These are phyloP conservation scores for Microtus obscurus DNA, from an alignment of 2,797 vertebrate genomes.

Conservation along the genomic window DNA sequence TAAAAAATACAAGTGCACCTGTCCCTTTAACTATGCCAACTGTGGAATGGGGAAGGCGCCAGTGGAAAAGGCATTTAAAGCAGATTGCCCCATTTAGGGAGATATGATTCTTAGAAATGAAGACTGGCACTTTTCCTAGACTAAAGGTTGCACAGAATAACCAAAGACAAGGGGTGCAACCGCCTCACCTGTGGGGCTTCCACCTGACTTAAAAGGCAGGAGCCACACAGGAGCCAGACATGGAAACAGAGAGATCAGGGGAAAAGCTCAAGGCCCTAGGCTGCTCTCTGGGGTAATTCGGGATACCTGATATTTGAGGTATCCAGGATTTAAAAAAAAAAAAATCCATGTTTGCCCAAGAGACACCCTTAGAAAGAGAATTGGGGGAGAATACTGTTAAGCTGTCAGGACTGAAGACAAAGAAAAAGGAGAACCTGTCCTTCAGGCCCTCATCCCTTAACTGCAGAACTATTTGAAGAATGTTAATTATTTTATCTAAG, in stretches of 20 bases:
- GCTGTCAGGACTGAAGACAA: not conserved
- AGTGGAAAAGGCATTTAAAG: conserved; percentile 56
- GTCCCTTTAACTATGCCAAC: conserved; percentile 66
- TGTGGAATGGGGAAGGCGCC: conserved; percentile 62
- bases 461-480: not conserved
- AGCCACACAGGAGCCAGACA: not conserved
- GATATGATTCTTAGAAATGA: conserved; percentile 73
- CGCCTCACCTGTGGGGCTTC: conserved; percentile 18
- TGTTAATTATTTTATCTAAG: not conserved
- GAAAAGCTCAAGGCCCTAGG: not conserved
- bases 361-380: not conserved
- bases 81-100: conserved; percentile 77
- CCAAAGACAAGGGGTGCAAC: conserved; percentile 40
- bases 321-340: too few species aligned
- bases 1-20: conserved; percentile 41
- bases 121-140: conserved; percentile 72
- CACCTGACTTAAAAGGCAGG: conserved; percentile 49
- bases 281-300: not conserved
- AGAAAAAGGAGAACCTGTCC: not conserved
- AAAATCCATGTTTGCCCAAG: not conserved
- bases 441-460: not conserved
- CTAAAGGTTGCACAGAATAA: conserved; percentile 64
- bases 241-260: too few species aligned
- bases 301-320: not conserved
- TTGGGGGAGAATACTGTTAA: not conserved